Evolutionary conservation across 1,140 invertebrate species (phyloP), one percentile per base, ranked within the genome.

Genomic region (Aphis gossypii): DNA sequence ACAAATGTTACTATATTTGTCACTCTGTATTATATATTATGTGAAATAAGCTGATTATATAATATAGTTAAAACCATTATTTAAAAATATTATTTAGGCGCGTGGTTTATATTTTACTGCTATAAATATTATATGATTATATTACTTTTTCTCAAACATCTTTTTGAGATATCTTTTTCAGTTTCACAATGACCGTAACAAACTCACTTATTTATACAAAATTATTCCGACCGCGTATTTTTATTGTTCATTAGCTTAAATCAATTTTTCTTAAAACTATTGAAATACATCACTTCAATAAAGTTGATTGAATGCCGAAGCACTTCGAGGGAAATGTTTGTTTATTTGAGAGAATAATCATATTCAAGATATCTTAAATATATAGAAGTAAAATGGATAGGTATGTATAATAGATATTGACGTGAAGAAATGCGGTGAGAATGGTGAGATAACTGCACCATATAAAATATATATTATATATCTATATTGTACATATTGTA

Each of bases 401-500:
- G 84, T 83, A 38, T 20, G n/a, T 83, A 88, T 89, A 38, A 46
- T 18, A n/a, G 48, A 87, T 89, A 54, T 89, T 38, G 87, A 54
- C 87, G 46, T 54, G 18, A 54, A 89, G 48, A 89, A 89, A 89
- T 89, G 87, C 48, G 87, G 87, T 89, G 87, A 89, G 25, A 89
- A 89, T 46, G 38, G 76, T 83, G 76, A 23, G n/a, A 83, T 83
- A 83, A 83, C 76, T 83, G 21, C 35, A 38, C 14, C 60, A 76
- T 76, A 60, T 60, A 76, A 76, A 11, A 76, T 76, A n/a, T 76
- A 76, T 76, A 6, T 18, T 68, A 76, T 68, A 54, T 54, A 54
- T 54, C n/a, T 76, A 38, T 83, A 38, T 51, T n/a, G 46, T 11
- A 76, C 30, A 76, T 76, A 76, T 76, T 76, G 60, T 76, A 76